Base-by-base conservation (phyloP, 2,888 invertebrate species). In the Apeira syringaria region DNA sequence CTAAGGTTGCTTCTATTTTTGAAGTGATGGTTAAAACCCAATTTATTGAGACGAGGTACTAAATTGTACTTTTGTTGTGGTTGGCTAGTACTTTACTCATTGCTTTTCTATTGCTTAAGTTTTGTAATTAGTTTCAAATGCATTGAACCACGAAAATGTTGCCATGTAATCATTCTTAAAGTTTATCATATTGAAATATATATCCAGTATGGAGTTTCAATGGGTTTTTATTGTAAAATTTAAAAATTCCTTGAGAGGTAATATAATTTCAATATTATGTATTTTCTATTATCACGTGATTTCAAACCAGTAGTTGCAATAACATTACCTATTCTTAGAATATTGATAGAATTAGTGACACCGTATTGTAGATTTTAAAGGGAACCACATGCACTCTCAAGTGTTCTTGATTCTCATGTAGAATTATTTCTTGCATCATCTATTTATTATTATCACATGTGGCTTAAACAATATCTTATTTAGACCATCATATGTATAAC, bases 281-380 rank as follows among this genome's bases (percentile, higher is more conserved):
- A n/a, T 28, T 12, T 29, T 13, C 8, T 34, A 30, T 36, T 28
- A 22, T 27, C 43, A 43, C 36, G 31, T 42, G 13, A 15, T 27
- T 35, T 10, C 13, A 10, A 24, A 25, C 3, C 25, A 31, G 42
- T 36, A 36, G 31, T 4, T 17, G n/a, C n/a, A n/a, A n/a, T n/a
- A n/a, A n/a, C n/a, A n/a, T n/a, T n/a, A n/a, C n/a, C 31, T 28
- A 15, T 29, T 18, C 33, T 35, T 36, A 42, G 42, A 27, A 41
- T 34, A 41, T 24, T 17, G 9, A 41, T 41, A 25, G 20, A 33
- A 10, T 24, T 32, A 8, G 32, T 24, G 24, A 28, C 25, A 37
- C 18, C 10, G 26, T 39, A 34, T 20, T 4, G 20, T 15, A 29
- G 45, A n/a, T 36, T 36, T 42, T 44, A 38, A 33, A 35, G 35